A percentile compares a stretch with the other conserved stretches of the same genome.
phyloP scores from a whole-genome alignment of 2,888 invertebrate genomes.

The Perdita meconis region DNA sequence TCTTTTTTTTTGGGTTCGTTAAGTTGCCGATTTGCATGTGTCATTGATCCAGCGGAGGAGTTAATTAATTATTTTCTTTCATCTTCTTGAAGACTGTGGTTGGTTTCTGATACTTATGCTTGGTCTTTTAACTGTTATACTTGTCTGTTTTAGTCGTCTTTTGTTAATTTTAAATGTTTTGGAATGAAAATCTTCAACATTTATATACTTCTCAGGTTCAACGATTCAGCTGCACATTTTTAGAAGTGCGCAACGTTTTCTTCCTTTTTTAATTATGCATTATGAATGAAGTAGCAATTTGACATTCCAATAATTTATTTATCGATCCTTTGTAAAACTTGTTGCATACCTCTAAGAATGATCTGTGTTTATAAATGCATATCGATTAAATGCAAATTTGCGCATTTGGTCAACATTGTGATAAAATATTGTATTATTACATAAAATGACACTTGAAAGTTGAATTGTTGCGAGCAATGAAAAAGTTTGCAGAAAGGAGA shows the following conservation, averaged over 20 bases:
- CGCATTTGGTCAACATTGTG: constrained; percentile 46
- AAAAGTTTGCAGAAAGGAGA: background rate
- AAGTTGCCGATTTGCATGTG: background rate
- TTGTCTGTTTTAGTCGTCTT: background rate
- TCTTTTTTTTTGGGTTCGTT: too few species aligned
- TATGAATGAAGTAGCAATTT: too few species aligned
- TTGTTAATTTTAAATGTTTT: constrained; percentile 1
- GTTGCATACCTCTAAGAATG: constrained; percentile 17
- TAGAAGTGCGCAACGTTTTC: constrained; percentile 2
- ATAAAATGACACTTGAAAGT: constrained; percentile 11
- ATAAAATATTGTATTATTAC: constrained; percentile 40
- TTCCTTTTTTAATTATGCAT: too few species aligned
- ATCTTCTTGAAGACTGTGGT: background rate
- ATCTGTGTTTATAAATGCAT: constrained; percentile 43
- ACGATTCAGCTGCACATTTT: constrained; percentile 23
- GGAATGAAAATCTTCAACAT: constrained; percentile 47
- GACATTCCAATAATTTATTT: background rate
- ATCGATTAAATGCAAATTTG: constrained; percentile 48
- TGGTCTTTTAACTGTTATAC: background rate
- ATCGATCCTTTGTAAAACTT: background rate
- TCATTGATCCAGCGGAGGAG: background rate
- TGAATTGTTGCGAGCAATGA: constrained; percentile 9
- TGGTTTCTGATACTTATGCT: background rate
- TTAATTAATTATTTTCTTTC: background rate
- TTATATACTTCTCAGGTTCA: constrained; percentile 33